A percentile compares a stretch with the other conserved stretches of the same genome.
Conservation (phyloP, 2,888 invertebrate genomes). For the Apamea anceps region DNA sequence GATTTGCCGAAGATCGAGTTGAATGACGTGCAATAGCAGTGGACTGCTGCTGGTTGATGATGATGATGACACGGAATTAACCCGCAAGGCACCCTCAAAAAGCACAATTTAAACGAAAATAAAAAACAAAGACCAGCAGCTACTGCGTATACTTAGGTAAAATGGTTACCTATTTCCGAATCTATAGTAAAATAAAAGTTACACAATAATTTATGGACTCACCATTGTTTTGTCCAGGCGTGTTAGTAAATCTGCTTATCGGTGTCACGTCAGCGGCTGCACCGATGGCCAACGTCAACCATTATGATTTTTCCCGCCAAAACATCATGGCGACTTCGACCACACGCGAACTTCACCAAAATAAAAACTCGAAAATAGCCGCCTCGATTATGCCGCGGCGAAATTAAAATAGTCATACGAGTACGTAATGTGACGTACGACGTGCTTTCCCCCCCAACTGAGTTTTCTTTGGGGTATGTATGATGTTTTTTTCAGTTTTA, state of each 20-base stretch:
- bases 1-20: too few relatives aligned
- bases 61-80: too few relatives aligned
- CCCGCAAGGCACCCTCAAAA: neutral
- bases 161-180: neutral
- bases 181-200: neutral
- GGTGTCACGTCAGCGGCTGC: slow-evolving; percentile 70
- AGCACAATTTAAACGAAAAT: neutral
- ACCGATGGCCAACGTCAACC: slow-evolving; percentile 77
- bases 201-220: slow-evolving; percentile 26
- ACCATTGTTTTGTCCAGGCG: slow-evolving; percentile 32
- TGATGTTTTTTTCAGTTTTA: slow-evolving; percentile 7
- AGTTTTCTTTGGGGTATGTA: slow-evolving; percentile 63
- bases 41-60: too few relatives aligned
- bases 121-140: neutral
- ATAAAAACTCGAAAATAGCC: slow-evolving; percentile 89
- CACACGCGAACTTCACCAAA: slow-evolving; percentile 90
- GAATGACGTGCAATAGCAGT: too few relatives aligned
- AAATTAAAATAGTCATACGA: slow-evolving; percentile 87
- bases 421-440: slow-evolving; percentile 65
- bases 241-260: slow-evolving; percentile 6
- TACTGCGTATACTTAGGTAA: neutral
- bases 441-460: slow-evolving; percentile 83
- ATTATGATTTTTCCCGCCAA: slow-evolving; percentile 88
- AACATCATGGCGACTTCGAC: slow-evolving; percentile 81
- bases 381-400: slow-evolving; percentile 80